Conservation (phyloP, 2,888 invertebrate species). For the Petrolisthes cinctipes region DNA sequence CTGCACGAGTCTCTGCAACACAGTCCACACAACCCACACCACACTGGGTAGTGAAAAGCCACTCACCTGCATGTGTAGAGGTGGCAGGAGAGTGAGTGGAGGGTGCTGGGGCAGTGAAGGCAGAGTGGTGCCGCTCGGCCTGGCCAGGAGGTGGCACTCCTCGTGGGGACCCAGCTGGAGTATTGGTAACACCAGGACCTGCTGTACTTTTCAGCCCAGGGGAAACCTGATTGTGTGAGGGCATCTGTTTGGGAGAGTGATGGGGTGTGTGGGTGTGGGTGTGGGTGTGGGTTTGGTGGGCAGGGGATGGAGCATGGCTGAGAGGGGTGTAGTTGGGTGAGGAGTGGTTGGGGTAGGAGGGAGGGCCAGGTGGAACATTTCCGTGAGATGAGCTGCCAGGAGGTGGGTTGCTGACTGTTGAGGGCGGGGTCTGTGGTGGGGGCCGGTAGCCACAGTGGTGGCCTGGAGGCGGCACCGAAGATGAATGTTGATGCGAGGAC, state of each 20-base stretch:
- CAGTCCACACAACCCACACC: conserved; percentile 34
- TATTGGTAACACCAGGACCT: neutral
- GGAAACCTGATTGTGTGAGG: conserved; percentile 43
- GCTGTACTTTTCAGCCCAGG: conserved; percentile 35
- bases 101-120: conserved; percentile 53
- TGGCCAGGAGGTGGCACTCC: conserved; percentile 40
- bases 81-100: conserved; percentile 53
- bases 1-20: conserved; percentile 42
- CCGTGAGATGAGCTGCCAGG: conserved; percentile 33
- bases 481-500: conserved; percentile 25
- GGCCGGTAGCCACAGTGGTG: conserved; percentile 48
- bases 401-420: conserved; percentile 11
- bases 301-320: conserved; percentile 35
- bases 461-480: conserved; percentile 31
- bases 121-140: conserved; percentile 52
- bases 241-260: conserved; percentile 52
- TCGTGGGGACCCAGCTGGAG: conserved; percentile 45
- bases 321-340: conserved; percentile 46
- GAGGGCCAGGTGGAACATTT: conserved; percentile 29
- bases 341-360: conserved; percentile 42
- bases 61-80: conserved; percentile 50
- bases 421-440: conserved; percentile 29
- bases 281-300: conserved; percentile 16
- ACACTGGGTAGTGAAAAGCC: neutral
- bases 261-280: conserved; percentile 35